These are phyloP conservation scores for Notocelia uddmanniana DNA, from an alignment of 2,888 invertebrate species.

Conservation along the genomic window DNA sequence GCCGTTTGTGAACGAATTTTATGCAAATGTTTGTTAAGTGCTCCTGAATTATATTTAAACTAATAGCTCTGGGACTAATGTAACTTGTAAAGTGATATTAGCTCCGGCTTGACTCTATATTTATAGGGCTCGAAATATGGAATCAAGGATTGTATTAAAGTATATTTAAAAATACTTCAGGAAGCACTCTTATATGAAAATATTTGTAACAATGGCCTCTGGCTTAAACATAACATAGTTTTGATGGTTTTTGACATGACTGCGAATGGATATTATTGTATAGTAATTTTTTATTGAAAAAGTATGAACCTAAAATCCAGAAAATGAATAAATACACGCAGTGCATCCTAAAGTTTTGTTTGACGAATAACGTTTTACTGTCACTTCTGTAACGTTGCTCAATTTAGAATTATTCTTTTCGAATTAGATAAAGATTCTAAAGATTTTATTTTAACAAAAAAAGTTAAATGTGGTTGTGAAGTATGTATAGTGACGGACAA, in stretches of 20 bases:
- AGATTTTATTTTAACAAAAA: constrained; percentile 57
- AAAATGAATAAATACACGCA: neutral
- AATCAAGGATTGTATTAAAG: neutral
- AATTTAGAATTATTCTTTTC: constrained; percentile 73
- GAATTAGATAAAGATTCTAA: constrained; percentile 59
- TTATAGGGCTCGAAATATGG: neutral
- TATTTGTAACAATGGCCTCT: constrained; percentile 19
- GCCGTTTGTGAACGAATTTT: constrained; percentile 34
- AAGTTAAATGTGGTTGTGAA: constrained; percentile 78
- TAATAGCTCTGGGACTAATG: neutral
- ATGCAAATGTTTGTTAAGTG: constrained; percentile 13
- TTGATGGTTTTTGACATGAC: constrained; percentile 26
- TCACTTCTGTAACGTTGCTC: constrained; percentile 78
- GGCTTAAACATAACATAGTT: constrained; percentile 27
- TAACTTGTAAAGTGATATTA: neutral
- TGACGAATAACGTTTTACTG: constrained; percentile 78
- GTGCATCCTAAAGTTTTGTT: constrained; percentile 46
- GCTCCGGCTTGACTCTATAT: neutral
- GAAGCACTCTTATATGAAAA: constrained; percentile 21
- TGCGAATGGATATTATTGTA: constrained; percentile 7
- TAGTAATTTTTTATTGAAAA: constrained; percentile 14
- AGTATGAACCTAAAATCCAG: neutral
- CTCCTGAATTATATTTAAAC: constrained; percentile 25
- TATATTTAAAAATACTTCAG: constrained; percentile 23
- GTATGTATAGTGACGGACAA: constrained; percentile 68